phyloP scores from a whole-genome alignment of 2,797 vertebrate genomes.

The Rhinatrema bivittatum region DNA sequence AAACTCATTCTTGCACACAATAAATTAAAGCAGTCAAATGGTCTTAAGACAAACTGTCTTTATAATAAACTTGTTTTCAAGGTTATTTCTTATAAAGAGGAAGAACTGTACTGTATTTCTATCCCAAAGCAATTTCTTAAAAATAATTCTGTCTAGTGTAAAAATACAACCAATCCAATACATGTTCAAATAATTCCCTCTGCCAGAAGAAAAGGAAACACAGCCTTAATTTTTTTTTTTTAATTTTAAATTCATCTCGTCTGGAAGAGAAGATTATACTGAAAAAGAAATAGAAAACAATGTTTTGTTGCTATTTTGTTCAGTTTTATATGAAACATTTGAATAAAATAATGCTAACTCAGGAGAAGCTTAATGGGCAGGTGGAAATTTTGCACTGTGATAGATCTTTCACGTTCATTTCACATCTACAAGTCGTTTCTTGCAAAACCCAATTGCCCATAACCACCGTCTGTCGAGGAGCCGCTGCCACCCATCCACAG shows the following conservation, averaged over 20 bases:
- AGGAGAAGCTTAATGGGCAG: constrained; percentile 43
- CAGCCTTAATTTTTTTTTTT: constrained; percentile 41
- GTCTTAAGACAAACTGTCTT: too few relatives aligned
- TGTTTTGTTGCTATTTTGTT: neutral
- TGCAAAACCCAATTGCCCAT: constrained; percentile 12
- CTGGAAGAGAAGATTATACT: constrained; percentile 1
- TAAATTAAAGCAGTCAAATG: too few relatives aligned
- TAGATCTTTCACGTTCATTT: constrained; percentile 35
- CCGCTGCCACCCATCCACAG: too few relatives aligned
- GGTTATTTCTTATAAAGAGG: too few relatives aligned
- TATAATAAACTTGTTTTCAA: too few relatives aligned
- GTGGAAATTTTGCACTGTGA: constrained; percentile 58
- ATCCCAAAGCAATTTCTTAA: too few relatives aligned
- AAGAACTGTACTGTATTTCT: too few relatives aligned
- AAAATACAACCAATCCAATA: too few relatives aligned
- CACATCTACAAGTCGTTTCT: constrained; percentile 13
- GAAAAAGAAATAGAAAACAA: constrained; percentile 12
- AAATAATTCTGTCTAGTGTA: too few relatives aligned
- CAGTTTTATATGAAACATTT: too few relatives aligned
- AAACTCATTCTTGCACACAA: too few relatives aligned
- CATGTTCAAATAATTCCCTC: constrained; percentile 21
- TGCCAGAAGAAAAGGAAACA: constrained; percentile 16
- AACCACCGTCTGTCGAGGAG: constrained; percentile 14
- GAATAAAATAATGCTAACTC: constrained; percentile 21
- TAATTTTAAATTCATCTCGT: constrained; percentile 15